Base-by-base conservation (phyloP, 2,888 invertebrate species). In the Luperina testacea region DNA sequence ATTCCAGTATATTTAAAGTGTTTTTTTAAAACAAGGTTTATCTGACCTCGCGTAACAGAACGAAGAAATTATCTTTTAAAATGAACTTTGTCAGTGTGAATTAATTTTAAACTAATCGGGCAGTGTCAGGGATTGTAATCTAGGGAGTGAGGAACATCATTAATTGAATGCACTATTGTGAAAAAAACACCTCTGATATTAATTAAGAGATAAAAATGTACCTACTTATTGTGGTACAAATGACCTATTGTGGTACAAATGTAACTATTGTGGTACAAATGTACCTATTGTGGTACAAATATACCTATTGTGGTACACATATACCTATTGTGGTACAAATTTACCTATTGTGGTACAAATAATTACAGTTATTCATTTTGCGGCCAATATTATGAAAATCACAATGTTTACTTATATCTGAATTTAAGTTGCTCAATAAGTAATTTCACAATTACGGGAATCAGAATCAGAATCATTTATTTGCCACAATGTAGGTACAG, bases 31-130 rank as follows among this genome's bases (percentile, higher is more conserved):
- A n/a, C n/a, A n/a, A n/a, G n/a, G n/a, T n/a, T n/a, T n/a, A n/a
- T n/a, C n/a, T n/a, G n/a, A n/a, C n/a, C n/a, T n/a, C n/a, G n/a
- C n/a, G n/a, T n/a, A n/a, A n/a, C n/a, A n/a, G n/a, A n/a, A 80
- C 57, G 27, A 69, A 38, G 48, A 69, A 57, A 80, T 74, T 68
- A 80, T 73, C 24, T 48, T 48, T 27, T 51, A 32, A 64, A 63
- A 59, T 70, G 2, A 24, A 75, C 51, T 51, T 17, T 51, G 42
- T 38, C 27, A 45, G 45, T n/a, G 15, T 53, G 9, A 38, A 38
- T n/a, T 17, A 2, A 24, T 17, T 57, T 38, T 70, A 70, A 53
- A 11, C 38, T 42, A n/a, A 2, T 71, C 42, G 42, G 20, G n/a
- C 42, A 17, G 13, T 61, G n/a, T 59, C 17, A 42, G 38, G 42